Conservation (phyloP, 2,113 vertebrate genomes). For the Ciconia boyciana region DNA sequence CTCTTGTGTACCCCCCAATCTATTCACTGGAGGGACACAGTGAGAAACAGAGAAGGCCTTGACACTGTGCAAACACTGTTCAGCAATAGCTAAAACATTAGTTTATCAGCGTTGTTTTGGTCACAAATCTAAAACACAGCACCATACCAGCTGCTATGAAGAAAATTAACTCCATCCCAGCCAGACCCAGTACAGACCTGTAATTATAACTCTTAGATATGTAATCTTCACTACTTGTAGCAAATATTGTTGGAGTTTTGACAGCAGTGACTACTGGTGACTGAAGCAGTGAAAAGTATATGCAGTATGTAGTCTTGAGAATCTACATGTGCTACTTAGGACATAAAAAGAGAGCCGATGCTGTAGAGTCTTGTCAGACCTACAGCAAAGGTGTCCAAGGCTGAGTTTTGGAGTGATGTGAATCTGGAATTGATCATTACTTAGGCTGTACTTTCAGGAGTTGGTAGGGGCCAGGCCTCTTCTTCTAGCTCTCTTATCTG, state of each 20-base stretch:
- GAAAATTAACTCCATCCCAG: background rate
- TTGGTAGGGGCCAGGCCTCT: background rate
- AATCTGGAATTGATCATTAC: background rate
- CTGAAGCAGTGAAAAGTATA: background rate
- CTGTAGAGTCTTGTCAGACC: background rate
- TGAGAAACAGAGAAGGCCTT: background rate
- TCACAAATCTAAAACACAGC: background rate
- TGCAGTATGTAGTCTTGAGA: background rate
- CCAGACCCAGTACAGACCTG: background rate
- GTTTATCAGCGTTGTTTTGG: background rate
- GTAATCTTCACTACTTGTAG: background rate
- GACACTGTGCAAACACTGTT: background rate
- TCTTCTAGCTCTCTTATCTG: background rate
- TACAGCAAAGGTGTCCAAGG: background rate
- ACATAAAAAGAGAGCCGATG: background rate
- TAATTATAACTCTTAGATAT: background rate
- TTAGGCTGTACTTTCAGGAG: background rate
- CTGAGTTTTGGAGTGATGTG: background rate
- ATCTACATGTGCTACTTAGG: background rate
- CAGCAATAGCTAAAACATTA: background rate
- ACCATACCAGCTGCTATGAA: background rate
- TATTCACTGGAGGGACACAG: background rate
- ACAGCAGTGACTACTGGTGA: background rate
- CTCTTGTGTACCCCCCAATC: background rate
- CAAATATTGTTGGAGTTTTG: background rate